Evolutionary conservation across 1,140 invertebrate genomes (phyloP).

Genomic region (Drosophila chauvacae): DNA sequence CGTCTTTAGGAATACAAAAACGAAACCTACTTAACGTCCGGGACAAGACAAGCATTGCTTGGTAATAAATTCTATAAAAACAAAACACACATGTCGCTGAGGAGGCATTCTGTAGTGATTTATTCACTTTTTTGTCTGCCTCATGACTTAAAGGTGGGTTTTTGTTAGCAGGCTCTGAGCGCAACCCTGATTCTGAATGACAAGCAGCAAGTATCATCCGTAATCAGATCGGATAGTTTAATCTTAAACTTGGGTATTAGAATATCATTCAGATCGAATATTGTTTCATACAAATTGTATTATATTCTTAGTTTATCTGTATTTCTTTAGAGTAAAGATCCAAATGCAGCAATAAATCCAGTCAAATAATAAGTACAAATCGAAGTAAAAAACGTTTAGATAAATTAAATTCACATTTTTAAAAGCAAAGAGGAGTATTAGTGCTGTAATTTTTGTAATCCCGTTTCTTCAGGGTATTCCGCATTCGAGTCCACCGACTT

Average conservation of each 20-base stretch:
- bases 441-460: too few species aligned
- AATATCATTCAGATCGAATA: too few species aligned
- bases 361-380: not conserved
- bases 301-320: not conserved
- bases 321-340: not conserved
- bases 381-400: not conserved
- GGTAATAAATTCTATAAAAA: not conserved
- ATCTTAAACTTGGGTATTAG: not conserved
- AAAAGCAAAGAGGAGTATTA: too few species aligned
- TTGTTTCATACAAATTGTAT: not conserved
- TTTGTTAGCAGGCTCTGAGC: not conserved
- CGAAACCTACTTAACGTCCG: not conserved
- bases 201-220: not conserved
- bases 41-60: not conserved
- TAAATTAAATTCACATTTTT: not conserved
- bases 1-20: not conserved
- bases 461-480: constrained; percentile 5
- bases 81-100: not conserved
- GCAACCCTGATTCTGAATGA: not conserved
- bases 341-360: not conserved
- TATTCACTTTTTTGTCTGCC: not conserved
- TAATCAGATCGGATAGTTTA: not conserved
- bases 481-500: not conserved
- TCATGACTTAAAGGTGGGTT: not conserved
- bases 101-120: not conserved